Evolutionary conservation across 2,797 vertebrate genomes (phyloP).

Genomic region (Gadopsis marmoratus): DNA sequence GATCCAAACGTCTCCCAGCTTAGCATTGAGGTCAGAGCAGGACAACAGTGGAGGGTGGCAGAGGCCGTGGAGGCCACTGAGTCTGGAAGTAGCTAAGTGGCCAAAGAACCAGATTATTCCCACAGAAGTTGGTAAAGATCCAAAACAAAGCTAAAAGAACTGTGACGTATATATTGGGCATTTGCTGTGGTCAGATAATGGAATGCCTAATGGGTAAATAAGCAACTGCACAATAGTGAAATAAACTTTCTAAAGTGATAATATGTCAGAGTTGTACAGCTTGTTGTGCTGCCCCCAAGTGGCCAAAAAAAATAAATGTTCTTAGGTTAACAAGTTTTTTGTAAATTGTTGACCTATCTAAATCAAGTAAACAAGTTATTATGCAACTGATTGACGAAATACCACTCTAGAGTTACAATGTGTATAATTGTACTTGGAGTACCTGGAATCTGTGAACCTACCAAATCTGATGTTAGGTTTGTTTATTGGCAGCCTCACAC

Average conservation of each 20-base stretch:
- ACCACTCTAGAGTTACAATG: neutral
- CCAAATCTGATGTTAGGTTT: neutral
- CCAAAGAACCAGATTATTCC: too few relatives aligned
- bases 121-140: too few relatives aligned
- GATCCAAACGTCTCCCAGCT: too few relatives aligned
- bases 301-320: constrained; percentile 1
- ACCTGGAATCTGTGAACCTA: neutral
- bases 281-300: neutral
- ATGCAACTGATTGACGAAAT: neutral
- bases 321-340: neutral
- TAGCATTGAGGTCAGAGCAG: too few relatives aligned
- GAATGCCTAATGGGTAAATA: neutral
- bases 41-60: too few relatives aligned
- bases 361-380: neutral
- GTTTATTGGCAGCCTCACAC: constrained; percentile 20
- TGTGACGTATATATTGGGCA: neutral
- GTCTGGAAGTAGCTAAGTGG: too few relatives aligned
- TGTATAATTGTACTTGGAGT: neutral
- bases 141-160: neutral
- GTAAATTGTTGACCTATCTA: neutral
- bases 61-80: too few relatives aligned
- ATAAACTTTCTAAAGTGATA: neutral
- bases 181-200: neutral
- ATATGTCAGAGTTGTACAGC: neutral
- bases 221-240: too few relatives aligned